Conservation (phyloP, 2,113 vertebrate genomes). For the Syrmaticus mikado region DNA sequence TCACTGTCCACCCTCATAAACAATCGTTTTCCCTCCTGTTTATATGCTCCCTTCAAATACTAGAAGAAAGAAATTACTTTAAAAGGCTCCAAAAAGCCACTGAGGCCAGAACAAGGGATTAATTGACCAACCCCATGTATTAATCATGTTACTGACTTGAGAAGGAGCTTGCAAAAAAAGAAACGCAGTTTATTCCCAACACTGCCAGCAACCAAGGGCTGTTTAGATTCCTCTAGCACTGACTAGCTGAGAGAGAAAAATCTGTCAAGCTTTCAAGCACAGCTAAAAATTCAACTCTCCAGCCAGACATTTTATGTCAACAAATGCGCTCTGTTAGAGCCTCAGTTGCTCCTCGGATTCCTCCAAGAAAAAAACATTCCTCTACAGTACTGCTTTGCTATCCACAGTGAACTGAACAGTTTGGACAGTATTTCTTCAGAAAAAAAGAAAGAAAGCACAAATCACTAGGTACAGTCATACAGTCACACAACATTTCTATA, state of each 20-base stretch:
- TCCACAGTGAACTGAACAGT: conserved; percentile 14
- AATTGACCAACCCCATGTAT: conserved; percentile 30
- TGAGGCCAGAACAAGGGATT: conserved; percentile 36
- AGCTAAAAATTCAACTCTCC: conserved; percentile 22
- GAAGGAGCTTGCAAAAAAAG: neutral
- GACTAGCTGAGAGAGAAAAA: conserved; percentile 20
- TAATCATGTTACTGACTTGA: conserved; percentile 36
- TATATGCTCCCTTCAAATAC: too few species aligned
- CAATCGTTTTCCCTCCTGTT: too few species aligned
- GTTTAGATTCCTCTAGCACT: conserved; percentile 12
- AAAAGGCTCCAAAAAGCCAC: neutral
- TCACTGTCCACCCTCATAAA: too few species aligned
- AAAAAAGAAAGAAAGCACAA: neutral
- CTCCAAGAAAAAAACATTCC: conserved; percentile 6
- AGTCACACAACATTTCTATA: neutral
- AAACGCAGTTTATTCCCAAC: neutral
- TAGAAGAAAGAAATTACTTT: neutral
- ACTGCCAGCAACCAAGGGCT: neutral
- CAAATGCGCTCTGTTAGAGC: neutral
- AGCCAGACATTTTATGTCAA: conserved; percentile 54
- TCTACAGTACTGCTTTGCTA: neutral
- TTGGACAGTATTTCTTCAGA: neutral
- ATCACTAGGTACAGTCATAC: neutral
- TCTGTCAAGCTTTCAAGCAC: conserved; percentile 43
- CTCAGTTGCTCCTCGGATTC: conserved; percentile 33